Evolutionary conservation across 2,113 vertebrate genomes (phyloP).

Genomic region (Platysternon megacephalum): DNA sequence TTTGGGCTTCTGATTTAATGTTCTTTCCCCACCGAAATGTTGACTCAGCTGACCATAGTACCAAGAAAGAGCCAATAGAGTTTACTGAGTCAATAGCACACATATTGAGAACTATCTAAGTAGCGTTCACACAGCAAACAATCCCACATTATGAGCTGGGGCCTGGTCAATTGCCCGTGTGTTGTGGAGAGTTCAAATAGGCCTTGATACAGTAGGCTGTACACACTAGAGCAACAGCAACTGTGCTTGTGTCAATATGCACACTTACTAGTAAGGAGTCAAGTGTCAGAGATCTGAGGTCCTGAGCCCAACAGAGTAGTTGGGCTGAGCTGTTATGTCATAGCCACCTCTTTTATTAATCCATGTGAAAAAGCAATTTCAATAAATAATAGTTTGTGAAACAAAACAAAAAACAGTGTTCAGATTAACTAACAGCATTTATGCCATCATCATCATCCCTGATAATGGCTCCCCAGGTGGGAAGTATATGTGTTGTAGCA

Average conservation of each 20-base stretch:
- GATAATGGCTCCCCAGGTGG: background rate
- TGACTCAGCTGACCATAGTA: background rate
- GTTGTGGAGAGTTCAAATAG: slow-evolving; percentile 17
- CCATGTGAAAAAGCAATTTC: background rate
- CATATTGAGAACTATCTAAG: background rate
- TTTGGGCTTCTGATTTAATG: background rate
- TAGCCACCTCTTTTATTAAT: background rate
- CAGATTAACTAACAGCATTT: background rate
- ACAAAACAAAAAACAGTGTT: background rate
- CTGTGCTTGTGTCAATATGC: background rate
- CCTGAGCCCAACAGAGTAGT: background rate
- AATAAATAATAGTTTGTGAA: background rate
- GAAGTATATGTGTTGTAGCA: background rate
- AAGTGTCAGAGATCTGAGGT: background rate
- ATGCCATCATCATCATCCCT: background rate
- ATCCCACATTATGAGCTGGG: background rate
- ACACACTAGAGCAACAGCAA: background rate
- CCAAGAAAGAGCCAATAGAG: background rate
- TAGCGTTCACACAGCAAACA: background rate
- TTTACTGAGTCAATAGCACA: background rate
- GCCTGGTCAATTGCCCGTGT: background rate
- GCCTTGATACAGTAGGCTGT: background rate
- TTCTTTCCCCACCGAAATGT: background rate
- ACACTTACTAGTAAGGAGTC: background rate
- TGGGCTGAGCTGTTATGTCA: background rate